Conservation (phyloP, 53 echinoderm and acorn worm genomes). For the Astropecten irregularis region DNA sequence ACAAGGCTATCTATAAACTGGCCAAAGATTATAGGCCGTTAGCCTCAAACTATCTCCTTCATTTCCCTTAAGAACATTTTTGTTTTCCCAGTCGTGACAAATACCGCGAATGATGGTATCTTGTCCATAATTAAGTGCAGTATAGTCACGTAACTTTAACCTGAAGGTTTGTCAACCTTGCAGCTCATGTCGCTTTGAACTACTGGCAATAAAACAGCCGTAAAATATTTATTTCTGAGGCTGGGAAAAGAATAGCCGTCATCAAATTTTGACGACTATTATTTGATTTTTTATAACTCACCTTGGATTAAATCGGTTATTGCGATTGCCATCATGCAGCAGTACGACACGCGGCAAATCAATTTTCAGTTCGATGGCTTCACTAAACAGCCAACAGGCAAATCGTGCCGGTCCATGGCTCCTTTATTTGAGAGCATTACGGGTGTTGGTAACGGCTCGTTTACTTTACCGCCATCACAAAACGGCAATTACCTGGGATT, state of each 20-base stretch:
- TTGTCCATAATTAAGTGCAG: background rate
- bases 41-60: too few species aligned
- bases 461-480: conserved; percentile 52
- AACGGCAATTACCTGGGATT: conserved; percentile 80
- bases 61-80: too few species aligned
- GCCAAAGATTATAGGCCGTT: too few species aligned
- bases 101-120: too few species aligned
- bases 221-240: conserved; percentile 41
- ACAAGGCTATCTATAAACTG: background rate
- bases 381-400: conserved; percentile 12
- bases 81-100: too few species aligned
- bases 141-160: background rate
- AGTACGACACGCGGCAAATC: conserved; percentile 25
- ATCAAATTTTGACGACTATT: conserved; percentile 51
- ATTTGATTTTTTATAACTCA: conserved; percentile 45
- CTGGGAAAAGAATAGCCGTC: conserved; percentile 10
- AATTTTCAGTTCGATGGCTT: conserved; percentile 16
- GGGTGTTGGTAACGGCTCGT: conserved; percentile 30
- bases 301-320: conserved; percentile 23
- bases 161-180: background rate
- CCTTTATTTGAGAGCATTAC: conserved; percentile 38
- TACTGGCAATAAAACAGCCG: conserved; percentile 23
- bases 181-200: conserved; percentile 14
- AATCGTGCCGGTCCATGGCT: background rate
- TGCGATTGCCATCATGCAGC: background rate